Base-by-base conservation (phyloP, 1,140 invertebrate species). In the Octopus sinensis region DNA sequence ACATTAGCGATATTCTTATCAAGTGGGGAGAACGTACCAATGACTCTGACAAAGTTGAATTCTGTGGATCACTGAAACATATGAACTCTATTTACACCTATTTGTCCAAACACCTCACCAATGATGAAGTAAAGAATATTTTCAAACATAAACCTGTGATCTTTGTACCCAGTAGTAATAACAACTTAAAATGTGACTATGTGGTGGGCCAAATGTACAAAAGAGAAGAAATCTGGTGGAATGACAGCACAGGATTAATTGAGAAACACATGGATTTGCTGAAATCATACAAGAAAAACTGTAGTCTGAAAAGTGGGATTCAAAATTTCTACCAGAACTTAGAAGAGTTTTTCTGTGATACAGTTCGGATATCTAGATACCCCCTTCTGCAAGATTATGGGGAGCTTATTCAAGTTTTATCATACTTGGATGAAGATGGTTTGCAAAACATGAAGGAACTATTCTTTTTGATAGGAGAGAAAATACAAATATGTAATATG, bases 161-260 rank as follows among this genome's bases (percentile, higher is more conserved):
- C 52, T 90, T 89, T 84, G 85, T 89, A 6, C 87, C 88, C 78
- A 82, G 9, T 30, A 52, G 30, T 52, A 51, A 79, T 12, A 43
- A 23, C 10, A 53, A 56, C 23, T 53, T 77, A 30, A 52, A n/a
- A 6, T 56, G 80, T n/a, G 71, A 78, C 76, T 76, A 83, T 10
- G 54, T 86, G 5, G 82, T 82, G 76, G 89, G 89, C 7, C 79
- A 81, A 68, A 88, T 90, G 86, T 71, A 87, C 43, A 83, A 78
- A 3, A 68, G 84, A 71, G 76, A 86, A 10, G 88, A 90, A 82
- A 82, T 90, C 4, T 89, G 89, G 86, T 86, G 89, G 87, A 75
- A 82, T 9, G 89, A 90, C 78, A 82, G 79, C 4, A 88, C 86
- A 23, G 85, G 83, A 52, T 84, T 90, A 17, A 87, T 90, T 77